These are phyloP conservation scores for Macropodus opercularis DNA, from an alignment of 2,797 vertebrate species.

Conservation along the genomic window DNA sequence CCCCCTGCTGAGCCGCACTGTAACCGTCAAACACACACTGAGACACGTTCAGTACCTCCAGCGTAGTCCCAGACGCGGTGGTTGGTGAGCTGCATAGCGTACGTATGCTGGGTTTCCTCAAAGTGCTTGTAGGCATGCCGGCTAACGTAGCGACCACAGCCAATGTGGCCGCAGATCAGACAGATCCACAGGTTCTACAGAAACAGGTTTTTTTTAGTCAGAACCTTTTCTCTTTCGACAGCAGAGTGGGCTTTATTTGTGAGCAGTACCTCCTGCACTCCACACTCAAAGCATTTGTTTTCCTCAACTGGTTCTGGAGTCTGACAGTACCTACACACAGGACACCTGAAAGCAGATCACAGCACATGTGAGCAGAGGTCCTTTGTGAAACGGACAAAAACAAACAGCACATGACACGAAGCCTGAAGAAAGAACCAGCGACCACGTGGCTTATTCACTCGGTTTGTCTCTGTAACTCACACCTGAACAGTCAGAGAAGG, in stretches of 20 bases:
- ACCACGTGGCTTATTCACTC: no score
- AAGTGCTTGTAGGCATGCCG: conserved; percentile 98
- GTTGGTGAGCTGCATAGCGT: conserved; percentile 99
- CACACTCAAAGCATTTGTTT: conserved; percentile 98
- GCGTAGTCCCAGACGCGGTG: conserved; percentile 99
- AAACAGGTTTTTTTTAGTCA: no score
- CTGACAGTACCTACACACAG: conserved; percentile 97
- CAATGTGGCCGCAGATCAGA: conserved; percentile 97
- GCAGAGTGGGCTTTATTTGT: no score
- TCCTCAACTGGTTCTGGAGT: conserved; percentile 97
- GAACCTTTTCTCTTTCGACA: no score
- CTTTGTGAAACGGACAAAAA: conserved; percentile 42
- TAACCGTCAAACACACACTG: background rate
- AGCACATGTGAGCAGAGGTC: background rate
- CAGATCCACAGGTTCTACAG: conserved; percentile 97
- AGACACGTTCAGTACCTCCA: conserved; percentile 82
- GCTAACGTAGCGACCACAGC: conserved; percentile 95
- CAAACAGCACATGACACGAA: conserved; percentile 35
- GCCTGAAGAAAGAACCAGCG: conserved; percentile 53
- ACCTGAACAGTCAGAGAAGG: no score
- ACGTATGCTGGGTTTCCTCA: conserved; percentile 97
- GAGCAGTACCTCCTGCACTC: conserved; percentile 91
- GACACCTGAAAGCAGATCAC: conserved; percentile 84
- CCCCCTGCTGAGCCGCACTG: no score
- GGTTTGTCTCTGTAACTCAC: background rate